phyloP scores from a whole-genome alignment of 2,113 vertebrate species.

The Ginglymostoma cirratum region DNA sequence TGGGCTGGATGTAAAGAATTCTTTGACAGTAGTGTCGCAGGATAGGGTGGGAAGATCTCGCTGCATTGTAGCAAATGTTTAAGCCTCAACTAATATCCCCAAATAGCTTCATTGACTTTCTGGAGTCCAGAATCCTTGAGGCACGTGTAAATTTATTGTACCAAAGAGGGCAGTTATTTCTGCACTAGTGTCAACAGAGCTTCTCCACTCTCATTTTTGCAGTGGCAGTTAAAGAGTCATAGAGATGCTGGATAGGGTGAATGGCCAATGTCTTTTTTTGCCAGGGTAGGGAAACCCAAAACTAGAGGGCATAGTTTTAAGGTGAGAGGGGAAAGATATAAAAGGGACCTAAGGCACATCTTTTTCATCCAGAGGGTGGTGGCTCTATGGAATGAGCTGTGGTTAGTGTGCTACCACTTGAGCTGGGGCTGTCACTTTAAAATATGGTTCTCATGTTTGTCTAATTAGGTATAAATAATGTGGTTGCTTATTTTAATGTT shows the following conservation, averaged over 20 bases:
- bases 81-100: not conserved
- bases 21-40: no score
- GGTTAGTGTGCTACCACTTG: not conserved
- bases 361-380: no score
- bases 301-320: no score
- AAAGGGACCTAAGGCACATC: no score
- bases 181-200: not conserved
- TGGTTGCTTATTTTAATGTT: not conserved
- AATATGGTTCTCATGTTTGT: not conserved
- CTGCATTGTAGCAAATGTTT: not conserved
- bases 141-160: not conserved
- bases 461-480: not conserved
- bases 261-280: no score
- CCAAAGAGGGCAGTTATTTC: not conserved
- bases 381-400: no score
- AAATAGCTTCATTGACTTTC: not conserved
- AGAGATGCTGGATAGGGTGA: no score
- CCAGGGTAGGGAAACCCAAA: no score
- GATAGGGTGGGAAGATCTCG: not conserved
- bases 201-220: not conserved
- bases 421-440: not conserved
- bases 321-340: no score
- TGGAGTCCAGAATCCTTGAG: not conserved
- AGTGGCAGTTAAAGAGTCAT: not conserved
- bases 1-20: not conserved